Evolutionary conservation across 2,888 invertebrate species (phyloP), one percentile per base, ranked within the genome.

Genomic region (Netelia inedita): DNA sequence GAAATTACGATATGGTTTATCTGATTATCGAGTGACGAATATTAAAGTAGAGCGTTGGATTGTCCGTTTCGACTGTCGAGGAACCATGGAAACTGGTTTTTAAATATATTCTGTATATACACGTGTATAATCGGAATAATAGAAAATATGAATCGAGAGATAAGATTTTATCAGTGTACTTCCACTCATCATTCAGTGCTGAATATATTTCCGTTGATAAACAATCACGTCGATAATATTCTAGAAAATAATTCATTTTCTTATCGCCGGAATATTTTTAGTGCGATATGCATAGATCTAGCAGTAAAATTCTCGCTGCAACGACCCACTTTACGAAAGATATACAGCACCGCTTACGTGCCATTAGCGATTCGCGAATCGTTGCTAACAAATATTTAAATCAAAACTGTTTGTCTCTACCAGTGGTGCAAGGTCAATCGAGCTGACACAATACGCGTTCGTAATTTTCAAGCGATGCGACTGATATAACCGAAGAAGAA

Each of bases 331-430:
- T 66, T 66, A n/a, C 23, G 65, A 66, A 55, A 21, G 21, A 19
- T 55, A 43, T 41, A 61, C 41, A 46, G 3, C 46, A 46, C 3
- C 0, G 11, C 1, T 2, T 46, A 46, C 65, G 10, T 43, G 21
- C n/a, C n/a, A 71, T 53, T 55, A 65, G 10, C 11, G 43, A 65
- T 46, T 28, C 16, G 55, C 19, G 21, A 55, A 66, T 66, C 66
- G 41, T 41, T 41, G 55, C 55, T 66, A 66, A 75, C 55, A 41
- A 35, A 19, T 57, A n/a, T 55, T 71, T 46, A 71, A 71, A 75
- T 55, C 35, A 35, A 75, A 28, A 35, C 6, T 1, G 35, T 11
- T 10, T 46, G 46, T 46, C 46, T 14, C 14, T 2, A 14, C 2
- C 14, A 14, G 46, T 46, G 3, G 14, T 46, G 46, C 10, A 14